Evolutionary conservation across 2,888 invertebrate species (phyloP).

Genomic region (Pterostichus madidus): DNA sequence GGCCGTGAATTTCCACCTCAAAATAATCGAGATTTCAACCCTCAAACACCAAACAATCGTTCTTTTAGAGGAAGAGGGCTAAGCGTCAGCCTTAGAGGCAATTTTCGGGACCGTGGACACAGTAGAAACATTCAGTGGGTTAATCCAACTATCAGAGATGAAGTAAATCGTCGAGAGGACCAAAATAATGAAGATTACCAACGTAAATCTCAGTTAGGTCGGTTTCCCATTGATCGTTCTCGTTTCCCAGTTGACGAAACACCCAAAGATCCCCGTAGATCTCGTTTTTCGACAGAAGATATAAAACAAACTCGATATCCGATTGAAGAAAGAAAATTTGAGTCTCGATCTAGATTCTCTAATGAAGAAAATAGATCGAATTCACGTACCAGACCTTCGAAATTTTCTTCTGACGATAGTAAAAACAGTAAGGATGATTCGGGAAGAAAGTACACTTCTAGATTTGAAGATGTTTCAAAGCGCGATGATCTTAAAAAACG

Average conservation of each 20-base stretch:
- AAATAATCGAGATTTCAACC: not conserved
- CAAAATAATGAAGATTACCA: not conserved
- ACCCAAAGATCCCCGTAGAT: not conserved
- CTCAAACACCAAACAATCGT: not conserved
- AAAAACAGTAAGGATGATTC: slow-evolving; percentile 39
- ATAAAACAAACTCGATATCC: not conserved
- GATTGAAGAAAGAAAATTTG: slow-evolving; percentile 34
- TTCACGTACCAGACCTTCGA: too few species aligned
- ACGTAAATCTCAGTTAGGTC: too few species aligned
- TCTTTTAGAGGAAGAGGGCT: slow-evolving; percentile 17
- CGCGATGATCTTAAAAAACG: slow-evolving; percentile 22
- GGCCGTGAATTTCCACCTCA: too few species aligned
- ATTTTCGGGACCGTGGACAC: not conserved
- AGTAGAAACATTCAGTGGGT: slow-evolving; percentile 23
- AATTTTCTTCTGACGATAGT: too few species aligned
- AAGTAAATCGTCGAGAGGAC: too few species aligned
- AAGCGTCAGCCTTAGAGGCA: not conserved
- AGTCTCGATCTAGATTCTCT: too few species aligned
- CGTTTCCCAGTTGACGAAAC: not conserved
- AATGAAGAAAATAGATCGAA: too few species aligned
- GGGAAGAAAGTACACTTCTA: not conserved
- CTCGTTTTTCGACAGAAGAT: not conserved
- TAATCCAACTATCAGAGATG: slow-evolving; percentile 9
- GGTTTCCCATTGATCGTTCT: not conserved
- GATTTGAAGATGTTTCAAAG: not conserved